Base-by-base conservation (phyloP, 2,797 vertebrate genomes). In the Cichlasoma orientale region DNA sequence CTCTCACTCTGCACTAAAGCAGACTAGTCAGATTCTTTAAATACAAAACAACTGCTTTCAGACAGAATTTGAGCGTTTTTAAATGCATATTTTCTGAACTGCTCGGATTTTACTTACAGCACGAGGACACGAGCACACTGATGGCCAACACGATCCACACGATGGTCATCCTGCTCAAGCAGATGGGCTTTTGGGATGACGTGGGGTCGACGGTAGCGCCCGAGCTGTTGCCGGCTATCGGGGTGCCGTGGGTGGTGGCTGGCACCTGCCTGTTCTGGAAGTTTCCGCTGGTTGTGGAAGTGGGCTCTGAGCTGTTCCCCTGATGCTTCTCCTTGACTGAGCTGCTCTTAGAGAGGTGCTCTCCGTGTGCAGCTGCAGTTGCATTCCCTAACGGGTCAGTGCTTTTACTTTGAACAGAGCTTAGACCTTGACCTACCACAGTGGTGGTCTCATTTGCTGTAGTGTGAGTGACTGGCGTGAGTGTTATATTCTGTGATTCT, bases 61-160 rank as follows among this genome's bases (percentile, higher is more conserved):
- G 25, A 44, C 7, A 31, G 14, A 54, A 38, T 58, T 58, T 11
- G 36, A 18, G 8, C 29, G 0, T 44, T 1, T 56, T 54, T 70
- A 1, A 2, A 18, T 5, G 41, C 44, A 18, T 18, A 47, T 68
- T 68, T 50, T 50, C 25, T 41, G 50, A 50, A 1, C 52, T 83
- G 74, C 57, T 71, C 13, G 31, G 25, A 19, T 27, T 61, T 71
- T 91, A 99, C 98, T 99, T 92, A 99, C 98, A 99, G 90, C 98
- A 99, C 1, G 97, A 97, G 58, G 98, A 98, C 93, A 99, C 97
- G 56, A 97, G 96, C 82, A 99, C 97, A 1, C 97, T 98, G 95
- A 99, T 97, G 80, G 97, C 97, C 89, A 99, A 90, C 89, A 99
- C 96, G 79, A 99, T 97, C 98, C 98, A 99, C 90, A 97, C 96